Evolutionary conservation across 2,797 vertebrate genomes (phyloP), one percentile per base, ranked within the genome.

Genomic region (Poeciliopsis gracilis): DNA sequence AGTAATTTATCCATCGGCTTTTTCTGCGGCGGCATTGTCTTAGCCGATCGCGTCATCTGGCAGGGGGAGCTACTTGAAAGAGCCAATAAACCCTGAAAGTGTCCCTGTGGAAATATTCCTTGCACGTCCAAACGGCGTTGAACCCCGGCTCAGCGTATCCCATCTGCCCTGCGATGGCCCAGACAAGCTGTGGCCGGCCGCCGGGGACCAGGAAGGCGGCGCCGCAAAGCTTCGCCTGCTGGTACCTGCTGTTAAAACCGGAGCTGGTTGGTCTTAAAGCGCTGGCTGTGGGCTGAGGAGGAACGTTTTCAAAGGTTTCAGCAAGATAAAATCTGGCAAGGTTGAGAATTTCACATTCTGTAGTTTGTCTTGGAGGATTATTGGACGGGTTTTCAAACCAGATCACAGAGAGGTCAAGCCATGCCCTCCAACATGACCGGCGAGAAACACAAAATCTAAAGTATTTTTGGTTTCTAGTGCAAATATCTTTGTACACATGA

Each of bases 41-140:
- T 49, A 59, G 67, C 69, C 72, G 61, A 63, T 74, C 77, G 71
- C 73, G 67, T 84, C 43, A 49, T 75, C 45, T 70, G 61, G 61
- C 13, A 8, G 23, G 16, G 66, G 36, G 55, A 2, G 41, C 66
- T 66, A 45, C 81, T 83, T 55, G 76, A 76, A 77, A 77, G 72
- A 77, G 59, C 15, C 10, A 61, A 76, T 78, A 88, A 87, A 82
- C 49, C 36, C 41, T 25, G 45, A 66, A 45, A 38, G 66, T 81
- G 28, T 87, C 79, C 78, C 78, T 41, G 57, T 66, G 41, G 83
- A 82, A 57, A 73, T 46, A 78, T 75, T 70, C 63, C 78, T 77
- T 72, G 74, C 74, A 77, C 12, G 16, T 86, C 47, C 20, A 77
- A 79, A 63, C 71, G 74, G 73, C 67, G 72, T 38, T 63, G 49